phyloP scores from a whole-genome alignment of 2,888 invertebrate species.

The Leptinotarsa rubiginosa region DNA sequence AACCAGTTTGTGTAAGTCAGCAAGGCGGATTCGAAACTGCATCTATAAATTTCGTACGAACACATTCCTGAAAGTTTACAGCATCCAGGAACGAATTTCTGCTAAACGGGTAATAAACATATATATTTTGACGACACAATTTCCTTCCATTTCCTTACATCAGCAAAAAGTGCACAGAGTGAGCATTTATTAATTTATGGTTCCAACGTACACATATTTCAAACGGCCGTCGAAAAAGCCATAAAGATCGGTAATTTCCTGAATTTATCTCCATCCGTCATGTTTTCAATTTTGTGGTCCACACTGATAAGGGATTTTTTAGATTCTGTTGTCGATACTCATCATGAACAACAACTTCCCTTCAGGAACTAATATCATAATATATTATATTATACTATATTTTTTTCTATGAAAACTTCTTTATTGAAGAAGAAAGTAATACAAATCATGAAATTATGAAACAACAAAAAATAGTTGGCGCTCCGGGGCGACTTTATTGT shows the following conservation, averaged over 20 bases:
- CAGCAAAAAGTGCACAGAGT: conserved; percentile 5
- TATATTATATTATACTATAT: too few relatives aligned
- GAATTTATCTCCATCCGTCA: conserved; percentile 19
- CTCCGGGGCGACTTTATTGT: too few relatives aligned
- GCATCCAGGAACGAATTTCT: not conserved
- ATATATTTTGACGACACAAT: conserved; percentile 18
- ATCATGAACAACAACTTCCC: not conserved
- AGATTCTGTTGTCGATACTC: not conserved
- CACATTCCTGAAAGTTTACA: not conserved
- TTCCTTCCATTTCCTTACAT: conserved; percentile 19
- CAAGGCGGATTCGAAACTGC: not conserved
- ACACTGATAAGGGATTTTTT: not conserved
- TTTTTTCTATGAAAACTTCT: too few relatives aligned
- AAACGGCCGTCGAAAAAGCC: not conserved
- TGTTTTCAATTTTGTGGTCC: conserved; percentile 18
- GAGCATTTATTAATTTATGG: conserved; percentile 11
- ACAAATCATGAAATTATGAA: too few relatives aligned
- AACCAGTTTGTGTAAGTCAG: not conserved
- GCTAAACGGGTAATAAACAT: conserved; percentile 14
- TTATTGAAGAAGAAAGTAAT: too few relatives aligned
- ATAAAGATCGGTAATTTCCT: conserved; percentile 6
- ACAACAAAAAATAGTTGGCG: too few relatives aligned
- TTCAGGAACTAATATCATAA: too few relatives aligned
- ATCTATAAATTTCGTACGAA: not conserved
- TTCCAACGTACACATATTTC: conserved; percentile 6